These are phyloP conservation scores for Arremon aurantiirostris DNA, from an alignment of 2,797 vertebrate species.

Conservation along the genomic window DNA sequence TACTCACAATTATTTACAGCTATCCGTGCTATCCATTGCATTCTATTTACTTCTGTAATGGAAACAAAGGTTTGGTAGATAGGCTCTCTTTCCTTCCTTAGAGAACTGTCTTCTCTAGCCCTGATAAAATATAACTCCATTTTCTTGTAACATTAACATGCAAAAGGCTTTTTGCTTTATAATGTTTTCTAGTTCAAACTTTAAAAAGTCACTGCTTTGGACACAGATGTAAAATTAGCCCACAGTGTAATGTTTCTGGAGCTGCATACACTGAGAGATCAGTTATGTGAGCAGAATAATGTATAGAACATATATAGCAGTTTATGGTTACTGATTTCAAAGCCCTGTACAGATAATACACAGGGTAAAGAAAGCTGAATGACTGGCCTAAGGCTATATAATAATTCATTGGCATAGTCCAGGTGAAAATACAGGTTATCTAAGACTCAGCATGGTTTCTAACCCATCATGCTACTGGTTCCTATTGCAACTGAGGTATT, in stretches of 20 bases:
- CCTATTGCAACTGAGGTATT: not conserved
- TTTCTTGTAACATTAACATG: not conserved
- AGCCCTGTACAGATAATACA: not conserved
- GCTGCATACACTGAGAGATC: not conserved
- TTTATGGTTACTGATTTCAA: not conserved
- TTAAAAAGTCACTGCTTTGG: not conserved
- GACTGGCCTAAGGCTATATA: not conserved
- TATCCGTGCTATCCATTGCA: not conserved
- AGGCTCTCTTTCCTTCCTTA: not conserved
- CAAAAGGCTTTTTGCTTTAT: not conserved
- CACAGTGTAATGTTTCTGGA: not conserved
- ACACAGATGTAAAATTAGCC: not conserved
- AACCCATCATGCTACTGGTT: not conserved
- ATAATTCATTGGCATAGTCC: not conserved
- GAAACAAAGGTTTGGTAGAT: not conserved
- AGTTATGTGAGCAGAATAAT: not conserved
- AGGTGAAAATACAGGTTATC: not conserved
- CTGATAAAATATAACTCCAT: not conserved
- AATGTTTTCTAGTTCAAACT: not conserved
- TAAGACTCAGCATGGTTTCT: not conserved
- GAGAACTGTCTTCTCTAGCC: not conserved
- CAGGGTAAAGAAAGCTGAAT: not conserved
- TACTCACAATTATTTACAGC: not conserved
- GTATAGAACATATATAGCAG: not conserved
- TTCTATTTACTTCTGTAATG: not conserved